A percentile compares a stretch with the other conserved stretches of the same genome.
phyloP scores from a whole-genome alignment of 2,113 vertebrate genomes.

The Tylochromis polylepis region DNA sequence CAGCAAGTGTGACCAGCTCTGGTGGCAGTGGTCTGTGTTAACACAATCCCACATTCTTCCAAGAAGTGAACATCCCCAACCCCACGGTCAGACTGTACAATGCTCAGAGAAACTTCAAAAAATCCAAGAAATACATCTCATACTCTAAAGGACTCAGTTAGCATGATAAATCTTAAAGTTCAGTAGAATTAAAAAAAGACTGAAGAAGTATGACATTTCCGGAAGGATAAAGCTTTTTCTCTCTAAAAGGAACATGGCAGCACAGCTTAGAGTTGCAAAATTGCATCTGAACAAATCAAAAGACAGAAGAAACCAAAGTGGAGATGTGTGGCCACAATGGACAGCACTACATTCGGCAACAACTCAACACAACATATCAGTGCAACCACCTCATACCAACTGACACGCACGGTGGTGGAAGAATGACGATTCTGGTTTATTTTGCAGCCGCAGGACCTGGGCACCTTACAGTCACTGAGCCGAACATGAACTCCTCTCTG shows the following conservation, averaged over 20 bases:
- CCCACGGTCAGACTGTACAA: too few relatives aligned
- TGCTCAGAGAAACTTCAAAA: too few relatives aligned
- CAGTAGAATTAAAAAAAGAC: not conserved
- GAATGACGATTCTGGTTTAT: too few relatives aligned
- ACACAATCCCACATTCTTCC: fast-evolving
- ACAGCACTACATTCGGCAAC: too few relatives aligned
- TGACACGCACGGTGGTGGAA: too few relatives aligned
- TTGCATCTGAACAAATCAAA: not conserved
- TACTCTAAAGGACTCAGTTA: too few relatives aligned
- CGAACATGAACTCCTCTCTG: not conserved
- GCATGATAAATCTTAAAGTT: not conserved
- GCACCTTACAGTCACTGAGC: not conserved
- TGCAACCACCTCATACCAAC: too few relatives aligned
- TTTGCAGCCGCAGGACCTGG: too few relatives aligned
- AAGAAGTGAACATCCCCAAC: not conserved
- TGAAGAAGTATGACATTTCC: not conserved
- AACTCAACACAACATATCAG: too few relatives aligned
- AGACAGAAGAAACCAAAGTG: not conserved
- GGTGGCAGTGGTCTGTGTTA: not conserved
- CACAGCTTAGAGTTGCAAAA: not conserved
- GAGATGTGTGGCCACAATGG: too few relatives aligned
- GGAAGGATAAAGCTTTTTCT: not conserved
- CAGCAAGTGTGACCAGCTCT: not conserved
- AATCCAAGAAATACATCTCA: too few relatives aligned
- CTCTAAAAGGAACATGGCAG: not conserved